phyloP scores from a whole-genome alignment of 2,797 vertebrate species.

The Buceros bicornis region DNA sequence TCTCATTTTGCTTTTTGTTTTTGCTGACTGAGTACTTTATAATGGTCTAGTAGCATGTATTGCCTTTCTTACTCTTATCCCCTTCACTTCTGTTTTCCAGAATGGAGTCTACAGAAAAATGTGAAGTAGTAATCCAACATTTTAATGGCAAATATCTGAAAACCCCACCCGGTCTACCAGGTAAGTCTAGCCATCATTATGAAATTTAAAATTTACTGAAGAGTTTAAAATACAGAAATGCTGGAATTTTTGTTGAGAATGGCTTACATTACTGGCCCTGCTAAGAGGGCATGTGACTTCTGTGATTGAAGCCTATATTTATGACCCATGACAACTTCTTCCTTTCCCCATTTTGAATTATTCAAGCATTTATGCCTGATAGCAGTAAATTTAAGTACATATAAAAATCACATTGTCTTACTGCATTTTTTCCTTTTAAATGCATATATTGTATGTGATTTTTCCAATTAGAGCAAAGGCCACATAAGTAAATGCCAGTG shows the following conservation, averaged over 20 bases:
- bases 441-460: neutral
- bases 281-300: neutral
- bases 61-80: neutral
- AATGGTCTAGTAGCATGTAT: neutral
- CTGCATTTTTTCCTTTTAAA: neutral
- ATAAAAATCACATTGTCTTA: neutral
- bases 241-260: neutral
- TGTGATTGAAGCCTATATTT: neutral
- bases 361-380: neutral
- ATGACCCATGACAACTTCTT: neutral
- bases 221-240: neutral
- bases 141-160: slow-evolving; percentile 99
- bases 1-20: neutral
- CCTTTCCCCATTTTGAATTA: neutral
- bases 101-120: slow-evolving; percentile 99
- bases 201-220: neutral
- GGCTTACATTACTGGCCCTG: neutral
- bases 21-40: slow-evolving; percentile 3
- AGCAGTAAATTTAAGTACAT: neutral
- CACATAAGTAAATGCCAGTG: neutral
- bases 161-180: slow-evolving; percentile 95
- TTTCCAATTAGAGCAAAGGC: neutral
- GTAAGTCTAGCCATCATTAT: slow-evolving; percentile 79
- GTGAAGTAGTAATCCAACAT: slow-evolving; percentile 98
- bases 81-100: slow-evolving; percentile 77